phyloP scores from a whole-genome alignment of 2,113 vertebrate species.

The Chloebia gouldiae region DNA sequence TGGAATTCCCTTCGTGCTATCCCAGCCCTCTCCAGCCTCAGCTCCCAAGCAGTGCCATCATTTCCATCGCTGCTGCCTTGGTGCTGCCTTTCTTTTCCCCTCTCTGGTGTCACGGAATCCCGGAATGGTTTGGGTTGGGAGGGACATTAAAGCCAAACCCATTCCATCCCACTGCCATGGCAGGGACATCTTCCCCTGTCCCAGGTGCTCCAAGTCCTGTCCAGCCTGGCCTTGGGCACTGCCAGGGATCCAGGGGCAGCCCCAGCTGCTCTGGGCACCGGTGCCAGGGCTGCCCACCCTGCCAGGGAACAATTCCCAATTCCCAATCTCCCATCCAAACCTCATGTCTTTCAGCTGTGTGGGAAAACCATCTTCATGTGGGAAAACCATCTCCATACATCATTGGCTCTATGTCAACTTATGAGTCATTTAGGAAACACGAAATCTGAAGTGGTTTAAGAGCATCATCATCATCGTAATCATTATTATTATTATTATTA shows the following conservation, averaged over 20 bases:
- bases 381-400: not conserved
- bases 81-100: not conserved
- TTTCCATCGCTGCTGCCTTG: fast-evolving
- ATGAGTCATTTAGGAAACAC: not conserved
- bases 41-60: fast-evolving
- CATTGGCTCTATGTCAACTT: not conserved
- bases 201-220: not conserved
- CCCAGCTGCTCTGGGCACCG: too few species aligned
- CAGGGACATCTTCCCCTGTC: not conserved
- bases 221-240: not conserved
- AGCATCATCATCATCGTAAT: fast-evolving
- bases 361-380: not conserved
- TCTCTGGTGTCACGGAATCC: not conserved
- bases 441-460: not conserved
- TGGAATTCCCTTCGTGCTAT: not conserved
- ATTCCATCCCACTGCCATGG: not conserved
- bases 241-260: not conserved
- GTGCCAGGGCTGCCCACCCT: not conserved
- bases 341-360: not conserved
- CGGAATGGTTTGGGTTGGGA: not conserved
- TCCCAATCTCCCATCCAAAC: not conserved
- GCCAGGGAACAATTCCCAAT: not conserved
- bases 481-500: not conserved
- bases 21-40: not conserved
- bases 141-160: fast-evolving